Base-by-base conservation (phyloP, 2,797 vertebrate species). In the Pithecia hirsuta region DNA sequence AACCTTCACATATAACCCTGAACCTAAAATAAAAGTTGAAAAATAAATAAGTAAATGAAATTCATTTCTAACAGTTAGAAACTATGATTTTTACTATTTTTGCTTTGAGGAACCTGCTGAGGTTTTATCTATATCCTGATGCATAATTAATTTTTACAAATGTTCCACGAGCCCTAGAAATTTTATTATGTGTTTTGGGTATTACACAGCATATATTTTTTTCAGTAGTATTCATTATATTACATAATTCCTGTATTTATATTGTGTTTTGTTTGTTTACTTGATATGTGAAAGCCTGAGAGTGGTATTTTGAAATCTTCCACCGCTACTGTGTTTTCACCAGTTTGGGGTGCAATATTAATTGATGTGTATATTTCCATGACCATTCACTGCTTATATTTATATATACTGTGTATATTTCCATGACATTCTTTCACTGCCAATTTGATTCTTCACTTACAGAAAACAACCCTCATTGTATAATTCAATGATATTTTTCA, bases 101-200 rank as follows among this genome's bases (percentile, higher is more conserved):
- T 91, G 44, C 41, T 81, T 91, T 91, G 50, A 93, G 28, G 57
- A 93, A 64, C 9, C 80, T 76, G 14, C 24, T 93, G 30, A 84
- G 13, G 55, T 52, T 87, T 92, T 91, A 89, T 93, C 61, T 91
- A 80, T 86, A 84, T 76, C 44, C 39, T 85, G 94, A 64, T 39
- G 50, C 9, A 61, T 52, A 61, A 84, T 80, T 90, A 74, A 70
- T 48, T 83, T 91, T 89, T 91, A 14, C 70, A 93, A 79, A 80
- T 88, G 57, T 89, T 83, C 20, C 20, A 44, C 70, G n/a, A 91
- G 5, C 7, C 12, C 52, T 59, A 15, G 52, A 59, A 39, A 57
- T 89, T 84, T 89, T 26, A 91, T 80, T 91, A 33, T 93, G 64
- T 46, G 64, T 85, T 95, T 52, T 70, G 72, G 46, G 41, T 46